Conservation (phyloP, 2,113 vertebrate species). For the Psammodynastes pulverulentus region DNA sequence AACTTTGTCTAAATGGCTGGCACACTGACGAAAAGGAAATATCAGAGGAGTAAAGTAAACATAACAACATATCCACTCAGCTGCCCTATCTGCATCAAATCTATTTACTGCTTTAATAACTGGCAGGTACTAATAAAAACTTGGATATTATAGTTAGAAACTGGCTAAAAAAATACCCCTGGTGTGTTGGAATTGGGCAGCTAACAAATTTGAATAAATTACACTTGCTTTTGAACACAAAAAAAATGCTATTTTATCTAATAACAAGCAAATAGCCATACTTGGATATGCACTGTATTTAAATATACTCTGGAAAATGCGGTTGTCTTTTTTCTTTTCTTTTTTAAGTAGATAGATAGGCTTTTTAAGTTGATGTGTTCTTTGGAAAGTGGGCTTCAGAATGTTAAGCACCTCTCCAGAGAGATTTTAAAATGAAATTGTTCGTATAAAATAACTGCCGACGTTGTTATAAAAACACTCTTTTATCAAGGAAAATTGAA, state of each 20-base stretch:
- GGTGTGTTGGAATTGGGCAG: neutral
- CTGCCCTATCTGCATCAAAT: neutral
- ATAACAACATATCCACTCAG: neutral
- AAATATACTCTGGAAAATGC: conserved; percentile 58
- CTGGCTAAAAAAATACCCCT: neutral
- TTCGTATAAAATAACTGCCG: conserved; percentile 54
- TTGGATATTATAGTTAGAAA: conserved; percentile 6
- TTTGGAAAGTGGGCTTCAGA: conserved; percentile 46
- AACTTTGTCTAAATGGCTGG: neutral
- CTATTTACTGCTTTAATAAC: conserved; percentile 38
- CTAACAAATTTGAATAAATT: neutral
- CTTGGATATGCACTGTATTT: neutral
- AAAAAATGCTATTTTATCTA: neutral
- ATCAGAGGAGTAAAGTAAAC: neutral
- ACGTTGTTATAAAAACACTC: conserved; percentile 44
- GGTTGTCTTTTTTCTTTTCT: conserved; percentile 9
- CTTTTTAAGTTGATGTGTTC: conserved; percentile 43
- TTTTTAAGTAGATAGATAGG: conserved; percentile 38
- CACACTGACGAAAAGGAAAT: neutral
- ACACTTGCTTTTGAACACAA: neutral
- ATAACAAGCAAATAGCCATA: neutral
- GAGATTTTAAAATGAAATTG: conserved; percentile 55
- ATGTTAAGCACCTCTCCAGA: conserved; percentile 52
- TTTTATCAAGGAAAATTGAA: conserved; percentile 45
- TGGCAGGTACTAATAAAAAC: conserved; percentile 34